These are phyloP conservation scores for Asarcornis scutulata DNA, from an alignment of 2,113 vertebrate genomes.

Conservation along the genomic window DNA sequence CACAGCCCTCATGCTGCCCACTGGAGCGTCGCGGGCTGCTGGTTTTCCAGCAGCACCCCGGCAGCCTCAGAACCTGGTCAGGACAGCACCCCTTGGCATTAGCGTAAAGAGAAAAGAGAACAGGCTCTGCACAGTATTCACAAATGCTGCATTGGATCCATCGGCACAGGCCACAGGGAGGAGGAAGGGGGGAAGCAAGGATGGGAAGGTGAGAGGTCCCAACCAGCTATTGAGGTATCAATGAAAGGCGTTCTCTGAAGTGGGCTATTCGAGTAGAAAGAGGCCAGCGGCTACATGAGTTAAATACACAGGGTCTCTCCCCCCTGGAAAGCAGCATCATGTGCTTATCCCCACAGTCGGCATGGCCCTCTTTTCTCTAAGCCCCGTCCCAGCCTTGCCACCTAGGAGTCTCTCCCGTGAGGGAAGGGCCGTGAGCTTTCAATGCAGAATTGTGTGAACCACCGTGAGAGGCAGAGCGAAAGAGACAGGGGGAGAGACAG, in stretches of 20 bases:
- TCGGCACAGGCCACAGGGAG: conserved; percentile 37
- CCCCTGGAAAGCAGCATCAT: conserved; percentile 23
- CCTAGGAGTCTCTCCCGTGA: background rate
- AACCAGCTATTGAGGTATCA: background rate
- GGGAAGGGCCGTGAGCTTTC: background rate
- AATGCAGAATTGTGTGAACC: conserved; percentile 71
- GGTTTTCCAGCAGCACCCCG: conserved; percentile 36
- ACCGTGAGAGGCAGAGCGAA: background rate
- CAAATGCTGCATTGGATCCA: conserved; percentile 72
- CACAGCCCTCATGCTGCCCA: conserved; percentile 54
- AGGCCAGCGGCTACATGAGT: background rate
- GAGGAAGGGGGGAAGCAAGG: conserved; percentile 54
- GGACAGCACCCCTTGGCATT: conserved; percentile 61
- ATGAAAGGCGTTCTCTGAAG: conserved; percentile 21
- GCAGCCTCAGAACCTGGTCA: background rate
- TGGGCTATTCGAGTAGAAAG: background rate
- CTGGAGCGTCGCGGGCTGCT: background rate
- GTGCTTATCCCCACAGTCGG: background rate
- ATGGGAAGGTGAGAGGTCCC: conserved; percentile 51
- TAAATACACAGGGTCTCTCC: conserved; percentile 15
- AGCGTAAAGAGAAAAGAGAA: conserved; percentile 76
- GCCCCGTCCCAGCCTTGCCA: background rate
- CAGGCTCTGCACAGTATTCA: conserved; percentile 68
- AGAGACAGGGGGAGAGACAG: background rate
- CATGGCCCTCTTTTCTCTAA: background rate